Evolutionary conservation across 37 sponge, comb jelly and placozoan genomes (phyloP).

Genomic region (Mnemiopsis leidyi): DNA sequence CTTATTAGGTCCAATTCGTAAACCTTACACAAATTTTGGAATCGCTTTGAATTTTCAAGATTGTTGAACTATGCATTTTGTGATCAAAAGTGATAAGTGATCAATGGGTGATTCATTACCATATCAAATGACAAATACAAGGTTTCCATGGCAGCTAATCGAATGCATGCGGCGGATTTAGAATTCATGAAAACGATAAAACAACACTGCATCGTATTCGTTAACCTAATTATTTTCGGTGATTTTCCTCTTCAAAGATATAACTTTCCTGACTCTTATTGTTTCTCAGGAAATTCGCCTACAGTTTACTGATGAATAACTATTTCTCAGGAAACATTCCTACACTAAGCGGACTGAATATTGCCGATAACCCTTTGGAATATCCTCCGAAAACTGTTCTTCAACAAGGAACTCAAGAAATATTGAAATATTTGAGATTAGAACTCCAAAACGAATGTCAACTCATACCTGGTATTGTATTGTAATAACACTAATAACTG

Average conservation of each 20-base stretch:
- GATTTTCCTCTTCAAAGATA: no score
- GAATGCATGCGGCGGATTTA: neutral
- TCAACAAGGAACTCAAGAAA: slow-evolving; percentile 1
- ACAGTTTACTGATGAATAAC: neutral
- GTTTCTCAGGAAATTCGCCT: neutral
- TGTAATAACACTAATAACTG: no score
- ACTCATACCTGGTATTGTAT: slow-evolving; percentile 17
- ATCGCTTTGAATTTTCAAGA: no score
- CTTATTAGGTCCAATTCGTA: no score
- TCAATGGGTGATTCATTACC: neutral
- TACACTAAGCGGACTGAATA: slow-evolving; percentile 43
- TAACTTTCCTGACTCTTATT: neutral
- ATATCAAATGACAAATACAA: neutral
- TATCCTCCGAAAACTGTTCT: neutral
- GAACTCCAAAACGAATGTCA: neutral
- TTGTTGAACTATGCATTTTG: no score
- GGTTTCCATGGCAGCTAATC: neutral
- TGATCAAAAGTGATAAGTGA: neutral
- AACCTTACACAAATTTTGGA: no score
- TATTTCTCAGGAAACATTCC: neutral
- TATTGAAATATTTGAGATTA: neutral
- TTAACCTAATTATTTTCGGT: no score
- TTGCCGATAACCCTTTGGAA: slow-evolving; percentile 19
- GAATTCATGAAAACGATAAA: no score
- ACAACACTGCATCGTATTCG: neutral